Percentiles rank a stretch among this genome's conserved stretches.
Evolutionary conservation across 2,888 invertebrate species (phyloP).

Genomic region (Drosophila helvetica): DNA sequence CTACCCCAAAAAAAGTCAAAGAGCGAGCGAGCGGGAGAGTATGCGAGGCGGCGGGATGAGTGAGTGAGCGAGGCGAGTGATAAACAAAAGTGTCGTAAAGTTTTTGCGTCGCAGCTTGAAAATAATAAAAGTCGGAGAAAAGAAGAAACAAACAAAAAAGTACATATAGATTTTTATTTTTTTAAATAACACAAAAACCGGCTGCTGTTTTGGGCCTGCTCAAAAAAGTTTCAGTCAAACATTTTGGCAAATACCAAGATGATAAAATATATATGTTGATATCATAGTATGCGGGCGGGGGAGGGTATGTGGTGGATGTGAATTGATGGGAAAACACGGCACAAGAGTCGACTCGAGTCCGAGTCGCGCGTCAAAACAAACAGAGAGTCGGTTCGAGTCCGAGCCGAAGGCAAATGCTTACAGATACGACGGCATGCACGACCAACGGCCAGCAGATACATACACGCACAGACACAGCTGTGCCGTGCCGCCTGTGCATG

Average conservation of each 20-base stretch:
- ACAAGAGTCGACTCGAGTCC: neutral
- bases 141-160: constrained; percentile 32
- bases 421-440: constrained; percentile 52
- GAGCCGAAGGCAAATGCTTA: constrained; percentile 48
- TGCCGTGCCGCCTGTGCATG: constrained; percentile 3
- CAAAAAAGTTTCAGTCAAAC: constrained; percentile 32
- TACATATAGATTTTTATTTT: constrained; percentile 14
- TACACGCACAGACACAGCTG: constrained; percentile 26
- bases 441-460: constrained; percentile 29
- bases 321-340: constrained; percentile 52
- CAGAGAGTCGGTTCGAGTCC: constrained; percentile 59
- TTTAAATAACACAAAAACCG: constrained; percentile 24
- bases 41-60: neutral
- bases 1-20: constrained; percentile 8
- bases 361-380: constrained; percentile 71
- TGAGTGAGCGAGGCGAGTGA: constrained; percentile 12
- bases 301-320: constrained; percentile 37
- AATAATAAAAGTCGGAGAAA: constrained; percentile 45
- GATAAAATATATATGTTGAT: constrained; percentile 12
- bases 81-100: constrained; percentile 70
- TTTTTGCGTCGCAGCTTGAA: constrained; percentile 74
- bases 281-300: constrained; percentile 6
- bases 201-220: constrained; percentile 15
- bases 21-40: constrained; percentile 17
- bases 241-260: constrained; percentile 31